Base-by-base conservation (phyloP, 1,140 invertebrate species). In the Phthorimaea operculella region DNA sequence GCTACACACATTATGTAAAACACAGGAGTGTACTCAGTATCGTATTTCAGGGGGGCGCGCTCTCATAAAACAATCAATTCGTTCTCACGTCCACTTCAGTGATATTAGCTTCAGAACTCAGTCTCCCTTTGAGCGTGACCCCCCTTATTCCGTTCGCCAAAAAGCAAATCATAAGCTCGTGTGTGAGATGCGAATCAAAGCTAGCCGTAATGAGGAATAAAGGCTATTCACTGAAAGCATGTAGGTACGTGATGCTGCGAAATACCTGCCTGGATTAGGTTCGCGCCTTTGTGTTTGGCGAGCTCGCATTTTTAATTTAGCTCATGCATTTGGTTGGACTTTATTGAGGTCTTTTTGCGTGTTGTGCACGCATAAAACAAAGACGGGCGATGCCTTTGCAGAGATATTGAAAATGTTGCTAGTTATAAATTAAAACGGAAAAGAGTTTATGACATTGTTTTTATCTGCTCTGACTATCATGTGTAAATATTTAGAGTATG, bases 111-210 rank as follows among this genome's bases (percentile, higher is more conserved):
- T 28, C 21, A 28, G 21, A 6, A 28, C 21, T 28, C 21, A 28
- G 21, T 28, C 21, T 28, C 21, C 21, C 21, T 28, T 28, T 28
- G 21, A 28, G 36, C 36, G n/a, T n/a, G 36, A 39, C 36, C 36
- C 36, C 36, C 36, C 10, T 39, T n/a, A n/a, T 39, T n/a, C 36
- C 36, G 74, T 72, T 65, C 67, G 64, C 76, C 77, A 76, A 81
- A 83, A 81, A 80, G 76, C 64, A 70, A 80, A 76, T 79, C 73
- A 79, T 79, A 78, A 78, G 70, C 66, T 70, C 72, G 69, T 71
- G 66, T 7, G 18, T 64, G 58, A 72, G 76, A 77, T 74, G 67
- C 61, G 73, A 79, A 80, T 79, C 76, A 79, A 80, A 83, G 77
- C 64, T 64, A 58, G 68, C 62, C 72, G 72, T 80, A 83, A 83